These are phyloP conservation scores for Hirundichthys speculiger DNA, from an alignment of 2,113 vertebrate species.

Conservation along the genomic window DNA sequence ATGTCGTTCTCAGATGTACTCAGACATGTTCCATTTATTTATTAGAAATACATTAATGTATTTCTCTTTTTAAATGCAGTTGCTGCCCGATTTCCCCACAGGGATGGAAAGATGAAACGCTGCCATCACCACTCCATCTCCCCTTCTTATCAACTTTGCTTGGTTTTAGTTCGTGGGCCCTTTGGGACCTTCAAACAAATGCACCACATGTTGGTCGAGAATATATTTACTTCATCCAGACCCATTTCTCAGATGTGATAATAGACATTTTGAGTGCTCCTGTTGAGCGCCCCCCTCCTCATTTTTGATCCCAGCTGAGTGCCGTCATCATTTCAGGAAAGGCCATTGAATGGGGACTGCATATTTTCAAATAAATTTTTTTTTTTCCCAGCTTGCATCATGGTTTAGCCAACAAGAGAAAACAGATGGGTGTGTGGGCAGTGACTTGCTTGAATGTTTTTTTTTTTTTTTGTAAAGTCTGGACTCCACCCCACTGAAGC, in stretches of 20 bases:
- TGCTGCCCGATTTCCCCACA: conserved; percentile 45
- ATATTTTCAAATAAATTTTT: conserved; percentile 53
- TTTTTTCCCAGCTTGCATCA: conserved; percentile 47
- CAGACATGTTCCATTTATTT: conserved; percentile 31
- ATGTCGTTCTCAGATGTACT: conserved; percentile 14
- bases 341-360: conserved; percentile 53
- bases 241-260: conserved; percentile 60
- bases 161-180: too few relatives aligned
- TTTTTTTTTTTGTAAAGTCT: conserved; percentile 62
- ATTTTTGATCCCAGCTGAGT: conserved; percentile 49
- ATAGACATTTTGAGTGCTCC: conserved; percentile 53
- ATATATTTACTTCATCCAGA: conserved; percentile 57
- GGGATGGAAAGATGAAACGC: conserved; percentile 51
- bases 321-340: conserved; percentile 60
- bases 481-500: conserved; percentile 57
- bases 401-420: conserved; percentile 44
- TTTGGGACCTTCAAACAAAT: conserved; percentile 48
- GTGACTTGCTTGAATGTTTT: conserved; percentile 63
- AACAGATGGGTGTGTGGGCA: conserved; percentile 47
- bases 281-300: conserved; percentile 36
- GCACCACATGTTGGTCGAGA: conserved; percentile 30
- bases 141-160: conserved; percentile 5
- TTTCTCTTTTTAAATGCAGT: conserved; percentile 47
- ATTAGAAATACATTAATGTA: conserved; percentile 32
- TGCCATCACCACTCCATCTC: conserved; percentile 28